Conservation (phyloP, 2,113 vertebrate genomes). For the Ascaphus truei region DNA sequence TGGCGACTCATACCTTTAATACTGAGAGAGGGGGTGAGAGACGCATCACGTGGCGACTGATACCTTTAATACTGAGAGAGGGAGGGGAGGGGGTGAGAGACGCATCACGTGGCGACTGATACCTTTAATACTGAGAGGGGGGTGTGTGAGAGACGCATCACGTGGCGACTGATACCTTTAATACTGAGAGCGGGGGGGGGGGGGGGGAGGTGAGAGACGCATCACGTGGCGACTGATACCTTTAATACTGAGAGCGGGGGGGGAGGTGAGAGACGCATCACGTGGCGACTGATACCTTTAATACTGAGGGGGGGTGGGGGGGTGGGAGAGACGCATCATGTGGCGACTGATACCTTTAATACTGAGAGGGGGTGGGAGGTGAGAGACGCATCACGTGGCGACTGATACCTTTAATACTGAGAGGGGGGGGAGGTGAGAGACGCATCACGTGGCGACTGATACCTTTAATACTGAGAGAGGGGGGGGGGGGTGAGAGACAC, state of each 20-base stretch:
- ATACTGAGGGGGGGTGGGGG: slow-evolving; percentile 67
- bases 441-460: slow-evolving; percentile 69
- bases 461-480: slow-evolving; percentile 71
- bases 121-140: slow-evolving; percentile 71
- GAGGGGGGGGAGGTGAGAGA: slow-evolving; percentile 35
- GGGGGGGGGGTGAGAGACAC: too few relatives aligned
- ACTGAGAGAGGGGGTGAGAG: too few relatives aligned
- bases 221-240: slow-evolving; percentile 74
- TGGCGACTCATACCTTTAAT: too few relatives aligned
- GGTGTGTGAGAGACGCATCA: slow-evolving; percentile 61
- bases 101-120: slow-evolving; percentile 69
- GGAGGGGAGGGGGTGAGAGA: too few relatives aligned
- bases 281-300: slow-evolving; percentile 72
- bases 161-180: slow-evolving; percentile 72
- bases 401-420: slow-evolving; percentile 81
- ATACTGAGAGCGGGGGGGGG: slow-evolving; percentile 67
- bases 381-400: slow-evolving; percentile 60
- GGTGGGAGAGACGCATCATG: too few relatives aligned
- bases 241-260: slow-evolving; percentile 66
- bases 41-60: slow-evolving; percentile 67
- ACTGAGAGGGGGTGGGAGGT: too few relatives aligned
- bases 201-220: too few relatives aligned
- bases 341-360: too few relatives aligned
- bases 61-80: slow-evolving; percentile 72
- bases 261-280: slow-evolving; percentile 61